Conservation (phyloP, 2,797 vertebrate genomes). For the Hyperoplus lanceolatus region DNA sequence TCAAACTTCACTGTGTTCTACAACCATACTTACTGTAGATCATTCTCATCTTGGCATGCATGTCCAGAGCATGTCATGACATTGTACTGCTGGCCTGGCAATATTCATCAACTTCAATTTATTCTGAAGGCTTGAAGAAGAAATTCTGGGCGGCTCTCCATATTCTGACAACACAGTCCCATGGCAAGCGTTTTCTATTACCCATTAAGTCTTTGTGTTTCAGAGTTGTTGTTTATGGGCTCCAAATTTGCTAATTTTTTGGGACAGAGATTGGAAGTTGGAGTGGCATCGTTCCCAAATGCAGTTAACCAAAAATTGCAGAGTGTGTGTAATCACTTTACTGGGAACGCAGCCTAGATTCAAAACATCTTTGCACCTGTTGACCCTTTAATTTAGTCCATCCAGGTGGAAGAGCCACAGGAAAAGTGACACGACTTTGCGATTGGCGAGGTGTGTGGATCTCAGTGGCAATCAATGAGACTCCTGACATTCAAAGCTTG, state of each 20-base stretch:
- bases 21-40: not conserved
- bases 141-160: too few relatives aligned
- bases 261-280: too few relatives aligned
- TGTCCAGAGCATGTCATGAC: not conserved
- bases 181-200: too few relatives aligned
- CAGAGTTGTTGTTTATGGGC: not conserved
- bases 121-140: not conserved
- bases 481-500: conserved; percentile 84
- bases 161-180: too few relatives aligned
- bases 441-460: conserved; percentile 16
- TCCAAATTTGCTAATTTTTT: not conserved
- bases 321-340: conserved; percentile 3
- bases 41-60: too few relatives aligned
- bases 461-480: conserved; percentile 72
- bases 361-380: conserved; percentile 45
- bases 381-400: conserved; percentile 67
- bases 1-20: not conserved
- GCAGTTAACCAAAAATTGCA: conserved; percentile 6
- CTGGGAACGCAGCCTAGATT: not conserved
- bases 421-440: conserved; percentile 59
- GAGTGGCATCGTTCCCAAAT: not conserved
- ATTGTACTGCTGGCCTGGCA: not conserved
- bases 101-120: not conserved
- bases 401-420: conserved; percentile 61
- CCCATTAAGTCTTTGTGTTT: not conserved